Evolutionary conservation across 2,113 vertebrate species (phyloP).

Genomic region (Chamaea fasciata): DNA sequence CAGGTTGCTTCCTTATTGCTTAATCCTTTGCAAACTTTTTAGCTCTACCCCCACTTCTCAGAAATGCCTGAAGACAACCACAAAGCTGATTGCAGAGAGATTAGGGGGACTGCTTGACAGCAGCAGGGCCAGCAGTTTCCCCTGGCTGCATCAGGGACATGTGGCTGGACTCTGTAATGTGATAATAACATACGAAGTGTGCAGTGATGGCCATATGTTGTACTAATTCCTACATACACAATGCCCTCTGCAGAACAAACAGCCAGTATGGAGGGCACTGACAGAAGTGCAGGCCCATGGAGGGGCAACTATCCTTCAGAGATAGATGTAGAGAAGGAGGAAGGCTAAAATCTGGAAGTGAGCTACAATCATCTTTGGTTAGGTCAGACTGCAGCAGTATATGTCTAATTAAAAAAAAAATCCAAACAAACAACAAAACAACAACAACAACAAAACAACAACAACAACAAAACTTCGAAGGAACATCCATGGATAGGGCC

Average conservation of each 20-base stretch:
- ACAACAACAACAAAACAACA: too few species aligned
- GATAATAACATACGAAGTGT: constrained; percentile 70
- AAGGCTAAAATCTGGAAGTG: neutral
- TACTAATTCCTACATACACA: constrained; percentile 59
- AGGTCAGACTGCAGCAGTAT: neutral
- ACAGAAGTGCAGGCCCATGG: constrained; percentile 2
- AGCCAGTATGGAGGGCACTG: constrained; percentile 41
- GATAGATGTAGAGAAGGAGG: neutral
- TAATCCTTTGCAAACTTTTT: constrained; percentile 33
- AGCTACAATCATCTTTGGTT: neutral
- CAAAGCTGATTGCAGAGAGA: constrained; percentile 43
- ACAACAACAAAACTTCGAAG: neutral
- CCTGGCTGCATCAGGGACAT: constrained; percentile 60
- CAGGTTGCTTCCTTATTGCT: neutral
- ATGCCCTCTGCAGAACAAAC: constrained; percentile 58
- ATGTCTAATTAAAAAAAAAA: neutral
- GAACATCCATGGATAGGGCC: neutral
- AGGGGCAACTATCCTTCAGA: neutral
- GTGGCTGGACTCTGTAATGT: constrained; percentile 64
- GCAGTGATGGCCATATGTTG: constrained; percentile 67
- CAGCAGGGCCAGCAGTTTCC: constrained; percentile 43
- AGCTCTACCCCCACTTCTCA: constrained; percentile 13
- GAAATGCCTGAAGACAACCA: neutral
- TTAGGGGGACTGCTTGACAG: constrained; percentile 45
- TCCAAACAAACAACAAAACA: neutral